Base-by-base conservation (phyloP, 2,113 vertebrate species). In the Callospermophilus lateralis region DNA sequence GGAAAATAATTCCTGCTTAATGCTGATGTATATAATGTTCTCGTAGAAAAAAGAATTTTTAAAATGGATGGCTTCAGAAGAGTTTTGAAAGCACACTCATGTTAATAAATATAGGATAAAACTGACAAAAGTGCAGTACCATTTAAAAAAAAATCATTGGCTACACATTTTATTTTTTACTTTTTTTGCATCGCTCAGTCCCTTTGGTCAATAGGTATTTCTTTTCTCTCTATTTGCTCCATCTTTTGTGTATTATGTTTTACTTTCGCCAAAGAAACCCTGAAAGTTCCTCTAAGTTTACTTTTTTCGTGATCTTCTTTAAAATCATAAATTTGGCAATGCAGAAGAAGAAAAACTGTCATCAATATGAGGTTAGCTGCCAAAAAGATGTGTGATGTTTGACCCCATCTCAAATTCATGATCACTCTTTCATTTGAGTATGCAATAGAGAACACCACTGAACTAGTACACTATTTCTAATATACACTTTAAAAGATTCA, bases 1-100 rank as follows among this genome's bases (percentile, higher is more conserved):
- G 76, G 65, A 84, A 94, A 96, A 90, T 87, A 76, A 77, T 22
- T 9, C 24, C 37, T 84, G 26, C 34, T 87, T 92, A 80, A 84
- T 86, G 55, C 20, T 67, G 37, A 34, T 32, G 58, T 51, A 26
- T 65, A 24, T 6, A 76, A 6, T 51, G 16, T 67, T 53, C 8
- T 84, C 30, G 61, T 37, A 4, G 85, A 51, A 51, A 51, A 51
- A 51, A 13, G 13, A 51, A 13, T 12, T 45, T 45, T 51, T 3
- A 51, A 51, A 51, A 51, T 51, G 48, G 0, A 28, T 2, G 6
- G 2, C 63, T 63, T 26, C 28, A 17, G 80, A 76, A 89, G 58
- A 6, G 55, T 30, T 39, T 13, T n/a, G 24, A 8, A 34, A 80
- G 30, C 26, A 80, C 19, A 45, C 1, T 39, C 32, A 39, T 76